These are phyloP conservation scores for Erethizon dorsatum DNA, from an alignment of 2,797 vertebrate genomes.

Conservation along the genomic window DNA sequence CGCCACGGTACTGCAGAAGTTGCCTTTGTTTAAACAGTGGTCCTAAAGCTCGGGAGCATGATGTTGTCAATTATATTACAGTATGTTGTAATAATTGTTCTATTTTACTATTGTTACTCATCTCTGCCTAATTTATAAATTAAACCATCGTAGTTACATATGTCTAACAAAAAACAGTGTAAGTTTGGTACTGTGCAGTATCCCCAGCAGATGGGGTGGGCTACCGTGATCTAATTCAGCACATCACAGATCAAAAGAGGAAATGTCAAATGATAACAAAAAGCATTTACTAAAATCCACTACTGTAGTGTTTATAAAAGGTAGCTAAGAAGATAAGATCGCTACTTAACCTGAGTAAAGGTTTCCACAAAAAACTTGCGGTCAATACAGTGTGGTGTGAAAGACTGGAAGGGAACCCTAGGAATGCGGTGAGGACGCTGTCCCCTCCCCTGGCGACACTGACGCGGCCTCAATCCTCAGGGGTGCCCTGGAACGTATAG, in stretches of 20 bases:
- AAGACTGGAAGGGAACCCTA: not conserved
- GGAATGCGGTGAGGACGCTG: not conserved
- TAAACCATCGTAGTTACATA: not conserved
- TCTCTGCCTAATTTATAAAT: not conserved
- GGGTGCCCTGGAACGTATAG: not conserved
- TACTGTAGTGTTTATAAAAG: not conserved
- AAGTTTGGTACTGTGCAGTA: not conserved
- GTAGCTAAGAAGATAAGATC: not conserved
- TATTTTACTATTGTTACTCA: not conserved
- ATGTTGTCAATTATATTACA: not conserved
- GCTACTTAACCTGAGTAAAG: not conserved
- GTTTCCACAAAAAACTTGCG: not conserved
- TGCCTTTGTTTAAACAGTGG: not conserved
- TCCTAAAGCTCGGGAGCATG: not conserved
- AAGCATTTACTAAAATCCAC: conserved; percentile 39
- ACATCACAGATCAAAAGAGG: conserved; percentile 50
- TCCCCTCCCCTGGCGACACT: not conserved
- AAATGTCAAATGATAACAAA: conserved; percentile 58
- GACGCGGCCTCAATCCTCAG: not conserved
- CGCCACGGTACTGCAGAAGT: not conserved
- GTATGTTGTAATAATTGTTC: not conserved
- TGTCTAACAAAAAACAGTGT: not conserved
- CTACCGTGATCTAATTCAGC: not conserved
- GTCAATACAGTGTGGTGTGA: not conserved
- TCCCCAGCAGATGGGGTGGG: not conserved